phyloP scores from a whole-genome alignment of 2,797 vertebrate genomes.

The Syngnathus rostellatus region DNA sequence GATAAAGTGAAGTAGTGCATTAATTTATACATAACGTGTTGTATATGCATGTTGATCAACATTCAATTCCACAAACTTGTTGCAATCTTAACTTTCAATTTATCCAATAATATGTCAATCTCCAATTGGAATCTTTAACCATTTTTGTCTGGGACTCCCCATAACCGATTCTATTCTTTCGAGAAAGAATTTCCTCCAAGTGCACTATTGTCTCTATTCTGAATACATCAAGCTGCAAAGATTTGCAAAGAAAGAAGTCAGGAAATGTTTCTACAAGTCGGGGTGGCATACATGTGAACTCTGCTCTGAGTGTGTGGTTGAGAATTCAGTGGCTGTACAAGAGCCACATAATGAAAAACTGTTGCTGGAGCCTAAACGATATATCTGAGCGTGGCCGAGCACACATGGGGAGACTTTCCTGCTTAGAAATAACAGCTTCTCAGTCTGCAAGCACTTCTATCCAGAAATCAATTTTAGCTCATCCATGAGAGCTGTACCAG shows the following conservation, averaged over 20 bases:
- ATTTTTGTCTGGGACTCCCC: background rate
- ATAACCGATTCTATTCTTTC: background rate
- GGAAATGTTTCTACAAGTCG: background rate
- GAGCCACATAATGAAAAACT: conserved; percentile 31
- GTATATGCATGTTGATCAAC: background rate
- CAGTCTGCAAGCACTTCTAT: conserved; percentile 34
- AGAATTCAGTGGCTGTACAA: conserved; percentile 26
- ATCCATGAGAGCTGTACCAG: conserved; percentile 43
- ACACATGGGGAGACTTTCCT: conserved; percentile 38
- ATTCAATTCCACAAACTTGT: background rate
- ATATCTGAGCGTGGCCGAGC: conserved; percentile 33
- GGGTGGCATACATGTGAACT: conserved; percentile 19
- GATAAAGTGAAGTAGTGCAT: background rate
- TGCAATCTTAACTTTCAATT: no score
- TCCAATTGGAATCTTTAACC: background rate
- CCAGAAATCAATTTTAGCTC: conserved; percentile 58
- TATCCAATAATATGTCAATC: background rate
- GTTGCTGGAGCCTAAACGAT: conserved; percentile 30
- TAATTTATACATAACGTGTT: background rate
- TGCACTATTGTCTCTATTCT: background rate
- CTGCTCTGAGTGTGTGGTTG: conserved; percentile 7
- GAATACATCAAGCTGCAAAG: background rate
- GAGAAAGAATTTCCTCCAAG: background rate
- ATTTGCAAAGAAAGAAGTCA: background rate
- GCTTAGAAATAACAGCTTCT: conserved; percentile 51